Percentiles rank a stretch among this genome's conserved stretches.
Conservation (phyloP, 2,797 vertebrate species). For the Gallinago nigripennis region DNA sequence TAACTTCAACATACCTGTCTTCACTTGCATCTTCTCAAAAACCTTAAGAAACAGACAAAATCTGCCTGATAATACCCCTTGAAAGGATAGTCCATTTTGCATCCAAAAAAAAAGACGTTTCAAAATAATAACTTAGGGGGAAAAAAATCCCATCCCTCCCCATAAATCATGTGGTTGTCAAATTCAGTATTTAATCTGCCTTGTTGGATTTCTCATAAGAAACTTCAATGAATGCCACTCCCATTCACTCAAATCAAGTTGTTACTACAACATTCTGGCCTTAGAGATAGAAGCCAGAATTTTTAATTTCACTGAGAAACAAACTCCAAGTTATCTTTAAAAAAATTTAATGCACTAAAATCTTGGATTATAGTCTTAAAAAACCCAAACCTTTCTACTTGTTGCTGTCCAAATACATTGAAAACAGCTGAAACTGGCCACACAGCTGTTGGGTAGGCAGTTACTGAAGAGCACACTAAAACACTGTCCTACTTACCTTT, state of each 20-base stretch:
- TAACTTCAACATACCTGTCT: not conserved
- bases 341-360: not conserved
- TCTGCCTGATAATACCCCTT: not conserved
- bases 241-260: not conserved
- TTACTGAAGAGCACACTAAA: not conserved
- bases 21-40: not conserved
- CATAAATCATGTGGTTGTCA: not conserved
- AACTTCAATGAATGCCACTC: not conserved
- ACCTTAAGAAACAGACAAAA: not conserved
- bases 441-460: not conserved
- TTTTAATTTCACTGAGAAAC: not conserved
- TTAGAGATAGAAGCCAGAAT: not conserved
- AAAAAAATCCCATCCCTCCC: not conserved
- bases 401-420: not conserved
- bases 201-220: accelerated
- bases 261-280: not conserved
- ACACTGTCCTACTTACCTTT: constrained; percentile 81
- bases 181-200: not conserved
- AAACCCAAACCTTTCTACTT: not conserved
- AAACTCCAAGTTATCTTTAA: not conserved
- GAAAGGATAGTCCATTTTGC: not conserved
- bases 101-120: accelerated
- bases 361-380: not conserved
- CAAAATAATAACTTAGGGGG: not conserved
- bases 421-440: not conserved